Conservation (phyloP, 2,797 vertebrate species). For the Champsocephalus esox region DNA sequence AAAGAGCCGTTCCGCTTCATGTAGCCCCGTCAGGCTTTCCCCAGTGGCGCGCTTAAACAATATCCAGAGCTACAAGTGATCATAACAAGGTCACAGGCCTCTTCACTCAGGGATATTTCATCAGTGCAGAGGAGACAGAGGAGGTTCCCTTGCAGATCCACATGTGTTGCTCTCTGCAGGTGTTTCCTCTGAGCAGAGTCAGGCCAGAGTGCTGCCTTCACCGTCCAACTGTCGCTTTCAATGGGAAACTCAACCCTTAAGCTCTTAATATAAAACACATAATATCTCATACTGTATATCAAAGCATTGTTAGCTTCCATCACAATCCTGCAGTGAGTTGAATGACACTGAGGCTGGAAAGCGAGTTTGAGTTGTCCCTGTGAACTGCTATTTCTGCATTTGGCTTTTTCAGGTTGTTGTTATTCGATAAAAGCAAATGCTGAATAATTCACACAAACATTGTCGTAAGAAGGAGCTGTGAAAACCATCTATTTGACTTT, state of each 20-base stretch:
- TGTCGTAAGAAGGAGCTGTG: constrained; percentile 26
- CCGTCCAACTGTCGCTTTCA: constrained; percentile 53
- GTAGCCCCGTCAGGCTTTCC: constrained; percentile 48
- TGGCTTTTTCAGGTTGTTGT: constrained; percentile 54
- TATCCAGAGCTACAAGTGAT: constrained; percentile 63
- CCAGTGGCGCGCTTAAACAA: constrained; percentile 46
- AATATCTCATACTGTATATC: constrained; percentile 46
- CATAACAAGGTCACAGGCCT: constrained; percentile 46
- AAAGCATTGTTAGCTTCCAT: constrained; percentile 31
- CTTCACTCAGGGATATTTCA: constrained; percentile 56
- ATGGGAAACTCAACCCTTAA: constrained; percentile 49
- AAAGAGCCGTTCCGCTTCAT: constrained; percentile 15
- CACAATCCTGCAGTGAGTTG: constrained; percentile 7
- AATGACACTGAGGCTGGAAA: constrained; percentile 8
- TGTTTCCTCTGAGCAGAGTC: constrained; percentile 74
- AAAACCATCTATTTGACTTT: constrained; percentile 68
- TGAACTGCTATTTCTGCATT: constrained; percentile 47
- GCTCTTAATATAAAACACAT: constrained; percentile 58
- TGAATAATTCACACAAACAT: constrained; percentile 62
- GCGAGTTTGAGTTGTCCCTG: constrained; percentile 26
- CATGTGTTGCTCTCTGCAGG: constrained; percentile 72
- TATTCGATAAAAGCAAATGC: constrained; percentile 57
- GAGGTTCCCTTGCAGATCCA: constrained; percentile 40
- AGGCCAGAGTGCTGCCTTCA: constrained; percentile 49
- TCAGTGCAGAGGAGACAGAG: constrained; percentile 47